Evolutionary conservation across 2,113 vertebrate species (phyloP).

Genomic region (Oreotrochilus melanogaster): DNA sequence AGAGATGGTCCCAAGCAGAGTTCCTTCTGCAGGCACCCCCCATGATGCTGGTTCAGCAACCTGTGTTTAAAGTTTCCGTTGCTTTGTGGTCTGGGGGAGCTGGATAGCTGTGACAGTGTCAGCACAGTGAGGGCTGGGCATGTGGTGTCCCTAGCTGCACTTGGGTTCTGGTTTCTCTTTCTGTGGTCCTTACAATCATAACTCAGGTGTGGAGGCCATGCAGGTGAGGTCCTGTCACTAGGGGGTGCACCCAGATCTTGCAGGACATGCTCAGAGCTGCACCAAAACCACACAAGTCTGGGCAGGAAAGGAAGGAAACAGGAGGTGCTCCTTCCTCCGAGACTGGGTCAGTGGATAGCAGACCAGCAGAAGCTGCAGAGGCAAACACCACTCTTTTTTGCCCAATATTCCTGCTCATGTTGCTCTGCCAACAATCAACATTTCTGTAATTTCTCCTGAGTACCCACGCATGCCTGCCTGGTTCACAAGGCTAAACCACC

Average conservation of each 20-base stretch:
- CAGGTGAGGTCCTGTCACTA: neutral
- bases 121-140: neutral
- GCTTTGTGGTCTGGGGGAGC: neutral
- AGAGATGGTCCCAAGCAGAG: neutral
- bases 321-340: neutral
- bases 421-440: neutral
- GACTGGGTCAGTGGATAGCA: neutral
- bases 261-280: neutral
- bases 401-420: neutral
- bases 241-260: neutral
- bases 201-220: neutral
- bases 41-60: neutral
- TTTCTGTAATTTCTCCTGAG: neutral
- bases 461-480: neutral
- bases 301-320: neutral
- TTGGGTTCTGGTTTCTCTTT: neutral
- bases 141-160: neutral
- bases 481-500: neutral
- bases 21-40: neutral
- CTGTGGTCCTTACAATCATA: neutral
- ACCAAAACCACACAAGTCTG: neutral
- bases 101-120: accelerated
- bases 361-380: neutral
- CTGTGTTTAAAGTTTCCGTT: neutral
- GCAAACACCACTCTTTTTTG: neutral